Evolutionary conservation across 2,888 invertebrate species (phyloP), one percentile per base, ranked within the genome.

Genomic region (Teinopalpus imperialis): DNA sequence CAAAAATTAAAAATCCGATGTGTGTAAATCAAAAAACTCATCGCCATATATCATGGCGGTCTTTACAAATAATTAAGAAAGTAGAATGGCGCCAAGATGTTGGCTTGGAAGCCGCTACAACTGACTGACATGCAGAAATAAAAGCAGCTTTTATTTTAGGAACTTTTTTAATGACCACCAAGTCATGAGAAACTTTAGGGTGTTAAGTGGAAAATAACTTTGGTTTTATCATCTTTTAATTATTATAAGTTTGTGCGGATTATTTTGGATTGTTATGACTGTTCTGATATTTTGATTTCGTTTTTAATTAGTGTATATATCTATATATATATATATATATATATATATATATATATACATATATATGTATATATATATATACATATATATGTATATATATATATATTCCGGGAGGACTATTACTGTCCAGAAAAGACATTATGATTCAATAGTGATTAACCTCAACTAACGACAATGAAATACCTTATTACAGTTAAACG

Each of bases 51-150:
- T 58, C 56, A 66, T 57, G 59, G 52, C 53, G 52, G 46, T 49
- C 53, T 53, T 56, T 53, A 59, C 63, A 67, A 46, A 51, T 49
- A 73, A 70, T 72, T 69, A 69, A 73, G 66, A 78, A 76, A 72
- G 69, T 71, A 56, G 68, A 68, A 66, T 68, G 69, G 66, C 70
- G 64, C 58, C 64, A 49, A 54, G 49, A 43, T 52, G 49, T 54
- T 57, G 54, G 3, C 24, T 20, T 1, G 13, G 31, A 10, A 18
- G 10, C 16, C 30, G 12, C 12, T 13, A 26, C 13, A 32, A 20
- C 14, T 43, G 23, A 12, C 10, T 30, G 27, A 3, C 36, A 20
- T 26, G 14, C n/a, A 24, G 5, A 24, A 32, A 39, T 27, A 39
- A 32, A 39, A 31, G n/a, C 9, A 2, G n/a, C 8, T 39, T 45